Conservation (phyloP, 2,113 vertebrate genomes). For the Osmerus mordax region DNA sequence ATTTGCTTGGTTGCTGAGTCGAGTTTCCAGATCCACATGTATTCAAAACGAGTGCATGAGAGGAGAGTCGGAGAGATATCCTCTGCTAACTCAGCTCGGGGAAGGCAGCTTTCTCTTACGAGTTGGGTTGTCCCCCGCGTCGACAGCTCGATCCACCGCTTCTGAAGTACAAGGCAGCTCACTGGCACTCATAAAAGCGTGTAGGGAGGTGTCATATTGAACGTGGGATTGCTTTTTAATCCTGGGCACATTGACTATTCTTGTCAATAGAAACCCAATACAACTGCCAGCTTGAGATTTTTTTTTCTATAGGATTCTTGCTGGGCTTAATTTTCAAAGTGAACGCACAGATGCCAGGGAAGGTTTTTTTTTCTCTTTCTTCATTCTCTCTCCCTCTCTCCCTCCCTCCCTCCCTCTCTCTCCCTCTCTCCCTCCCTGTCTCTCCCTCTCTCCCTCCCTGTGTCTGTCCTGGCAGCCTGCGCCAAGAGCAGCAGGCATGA, state of each 20-base stretch:
- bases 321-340: constrained; percentile 80
- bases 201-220: constrained; percentile 73
- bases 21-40: constrained; percentile 74
- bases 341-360: constrained; percentile 74
- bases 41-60: constrained; percentile 69
- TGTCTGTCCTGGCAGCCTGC: constrained; percentile 63
- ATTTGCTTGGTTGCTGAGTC: constrained; percentile 76
- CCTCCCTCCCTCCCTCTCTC: constrained; percentile 25
- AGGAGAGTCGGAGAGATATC: constrained; percentile 47
- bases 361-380: constrained; percentile 51
- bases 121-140: constrained; percentile 72
- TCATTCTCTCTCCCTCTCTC: too few species aligned
- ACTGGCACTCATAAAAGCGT: constrained; percentile 69
- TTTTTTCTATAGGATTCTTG: constrained; percentile 69
- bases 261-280: constrained; percentile 77
- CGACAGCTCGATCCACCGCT: constrained; percentile 67
- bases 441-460: neutral
- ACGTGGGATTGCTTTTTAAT: constrained; percentile 78
- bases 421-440: constrained; percentile 21
- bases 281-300: constrained; percentile 76
- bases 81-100: constrained; percentile 69
- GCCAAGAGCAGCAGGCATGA: constrained; percentile 70
- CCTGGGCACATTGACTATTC: constrained; percentile 75
- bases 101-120: constrained; percentile 65
- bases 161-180: constrained; percentile 71